Evolutionary conservation across 2,888 invertebrate species (phyloP).

Genomic region (Acleris laterana): DNA sequence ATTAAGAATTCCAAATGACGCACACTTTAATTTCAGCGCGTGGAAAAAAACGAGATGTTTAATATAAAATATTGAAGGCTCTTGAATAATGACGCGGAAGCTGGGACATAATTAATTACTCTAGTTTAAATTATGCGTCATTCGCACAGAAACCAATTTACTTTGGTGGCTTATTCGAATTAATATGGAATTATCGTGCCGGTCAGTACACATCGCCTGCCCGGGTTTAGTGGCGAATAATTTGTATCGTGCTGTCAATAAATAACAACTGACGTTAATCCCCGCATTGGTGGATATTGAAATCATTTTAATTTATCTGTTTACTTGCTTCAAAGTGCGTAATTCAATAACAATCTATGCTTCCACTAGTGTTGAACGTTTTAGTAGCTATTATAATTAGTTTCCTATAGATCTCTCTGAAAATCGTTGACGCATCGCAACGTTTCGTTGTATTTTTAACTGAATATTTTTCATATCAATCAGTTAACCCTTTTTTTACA

Average conservation of each 20-base stretch:
- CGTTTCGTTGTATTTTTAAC: too few relatives aligned
- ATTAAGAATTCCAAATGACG: conserved; percentile 7
- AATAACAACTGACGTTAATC: conserved; percentile 27
- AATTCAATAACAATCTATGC: too few relatives aligned
- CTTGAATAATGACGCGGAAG: conserved; percentile 52
- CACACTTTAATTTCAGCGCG: conserved; percentile 10
- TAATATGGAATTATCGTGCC: conserved; percentile 72
- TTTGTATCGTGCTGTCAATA: conserved; percentile 36
- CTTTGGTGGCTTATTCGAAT: conserved; percentile 64
- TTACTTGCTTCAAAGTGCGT: neutral
- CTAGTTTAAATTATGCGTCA: conserved; percentile 69
- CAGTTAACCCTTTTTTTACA: too few relatives aligned
- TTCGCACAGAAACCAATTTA: conserved; percentile 75
- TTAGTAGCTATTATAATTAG: too few relatives aligned
- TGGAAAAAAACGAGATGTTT: conserved; percentile 18
- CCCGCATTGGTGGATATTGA: conserved; percentile 13
- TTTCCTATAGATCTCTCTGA: too few relatives aligned
- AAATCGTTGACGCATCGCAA: too few relatives aligned
- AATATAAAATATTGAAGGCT: conserved; percentile 31
- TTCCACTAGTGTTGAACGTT: too few relatives aligned
- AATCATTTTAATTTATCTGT: conserved; percentile 19
- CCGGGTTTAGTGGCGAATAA: conserved; percentile 51
- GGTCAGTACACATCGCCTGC: conserved; percentile 56
- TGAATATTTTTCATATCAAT: too few relatives aligned
- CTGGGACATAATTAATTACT: conserved; percentile 67